Percentiles rank a stretch among this genome's conserved stretches.
Conservation (phyloP, 2,113 vertebrate species). For the Hippocampus guttulatus region DNA sequence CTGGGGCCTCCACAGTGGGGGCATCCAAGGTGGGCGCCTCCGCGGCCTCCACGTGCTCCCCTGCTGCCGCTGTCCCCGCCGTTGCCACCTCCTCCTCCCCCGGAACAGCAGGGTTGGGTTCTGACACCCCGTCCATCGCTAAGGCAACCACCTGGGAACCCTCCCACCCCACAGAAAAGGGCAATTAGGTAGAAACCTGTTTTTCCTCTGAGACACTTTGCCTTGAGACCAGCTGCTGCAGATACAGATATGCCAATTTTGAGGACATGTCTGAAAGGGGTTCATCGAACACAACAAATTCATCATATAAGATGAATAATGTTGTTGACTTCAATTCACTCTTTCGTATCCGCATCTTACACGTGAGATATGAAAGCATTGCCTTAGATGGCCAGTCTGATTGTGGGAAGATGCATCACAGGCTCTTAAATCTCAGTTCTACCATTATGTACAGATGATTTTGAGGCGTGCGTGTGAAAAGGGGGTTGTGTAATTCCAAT, state of each 20-base stretch:
- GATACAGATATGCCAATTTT: neutral
- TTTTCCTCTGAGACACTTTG: conserved; percentile 23
- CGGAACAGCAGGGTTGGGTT: conserved; percentile 66
- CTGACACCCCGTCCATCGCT: conserved; percentile 84
- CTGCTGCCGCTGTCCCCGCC: conserved; percentile 70
- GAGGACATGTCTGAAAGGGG: neutral
- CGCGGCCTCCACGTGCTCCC: conserved; percentile 78
- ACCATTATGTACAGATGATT: neutral
- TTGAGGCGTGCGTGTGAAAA: neutral
- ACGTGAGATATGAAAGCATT: too few species aligned
- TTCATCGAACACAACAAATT: neutral
- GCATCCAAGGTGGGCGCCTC: conserved; percentile 23
- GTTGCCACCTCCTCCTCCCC: conserved; percentile 69
- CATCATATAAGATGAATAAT: neutral
- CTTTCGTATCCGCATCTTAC: too few species aligned
- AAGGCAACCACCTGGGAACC: conserved; percentile 72
- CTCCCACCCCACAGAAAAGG: conserved; percentile 36
- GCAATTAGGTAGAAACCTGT: conserved; percentile 16
- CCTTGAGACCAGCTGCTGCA: neutral
- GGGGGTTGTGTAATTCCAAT: neutral
- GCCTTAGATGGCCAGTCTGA: neutral
- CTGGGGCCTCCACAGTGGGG: conserved; percentile 39
- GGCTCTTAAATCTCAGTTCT: neutral
- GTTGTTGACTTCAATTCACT: neutral
- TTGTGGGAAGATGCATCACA: neutral